These are phyloP conservation scores for Philantomba maxwellii DNA, from an alignment of 2,113 vertebrate species.

Conservation along the genomic window DNA sequence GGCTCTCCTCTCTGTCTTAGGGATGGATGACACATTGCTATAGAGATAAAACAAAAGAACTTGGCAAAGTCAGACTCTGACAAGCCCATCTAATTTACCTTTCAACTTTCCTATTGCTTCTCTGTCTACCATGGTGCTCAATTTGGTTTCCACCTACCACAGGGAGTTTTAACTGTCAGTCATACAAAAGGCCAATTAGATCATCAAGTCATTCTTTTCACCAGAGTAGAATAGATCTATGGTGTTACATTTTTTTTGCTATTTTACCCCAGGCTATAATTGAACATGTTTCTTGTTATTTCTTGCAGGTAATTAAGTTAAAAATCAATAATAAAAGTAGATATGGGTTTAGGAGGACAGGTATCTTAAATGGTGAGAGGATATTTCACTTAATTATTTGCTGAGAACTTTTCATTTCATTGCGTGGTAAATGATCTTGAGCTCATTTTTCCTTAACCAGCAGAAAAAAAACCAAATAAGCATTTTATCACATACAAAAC, in stretches of 20 bases:
- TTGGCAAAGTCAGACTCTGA: not conserved
- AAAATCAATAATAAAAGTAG: conserved; percentile 31
- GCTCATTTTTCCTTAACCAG: not conserved
- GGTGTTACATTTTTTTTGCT: not conserved
- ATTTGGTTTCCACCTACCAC: conserved; percentile 10
- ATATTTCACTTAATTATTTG: not conserved
- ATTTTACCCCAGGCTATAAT: not conserved
- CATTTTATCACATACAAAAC: not conserved
- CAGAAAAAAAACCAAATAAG: not conserved
- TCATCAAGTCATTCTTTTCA: not conserved
- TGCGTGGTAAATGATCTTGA: not conserved
- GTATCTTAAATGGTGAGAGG: not conserved
- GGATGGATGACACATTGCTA: not conserved
- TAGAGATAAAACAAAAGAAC: not conserved
- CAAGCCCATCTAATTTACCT: conserved; percentile 37
- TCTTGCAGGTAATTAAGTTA: not conserved
- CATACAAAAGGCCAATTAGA: conserved; percentile 2
- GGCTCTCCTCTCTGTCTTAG: not conserved
- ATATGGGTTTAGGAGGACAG: not conserved
- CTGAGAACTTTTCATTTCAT: not conserved
- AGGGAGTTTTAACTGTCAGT: not conserved
- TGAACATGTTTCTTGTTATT: not conserved
- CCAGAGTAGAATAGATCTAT: not conserved
- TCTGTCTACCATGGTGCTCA: not conserved
- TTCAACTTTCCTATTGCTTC: accelerated